phyloP scores from a whole-genome alignment of 1,140 invertebrate species.

The Caligus rogercresseyi region DNA sequence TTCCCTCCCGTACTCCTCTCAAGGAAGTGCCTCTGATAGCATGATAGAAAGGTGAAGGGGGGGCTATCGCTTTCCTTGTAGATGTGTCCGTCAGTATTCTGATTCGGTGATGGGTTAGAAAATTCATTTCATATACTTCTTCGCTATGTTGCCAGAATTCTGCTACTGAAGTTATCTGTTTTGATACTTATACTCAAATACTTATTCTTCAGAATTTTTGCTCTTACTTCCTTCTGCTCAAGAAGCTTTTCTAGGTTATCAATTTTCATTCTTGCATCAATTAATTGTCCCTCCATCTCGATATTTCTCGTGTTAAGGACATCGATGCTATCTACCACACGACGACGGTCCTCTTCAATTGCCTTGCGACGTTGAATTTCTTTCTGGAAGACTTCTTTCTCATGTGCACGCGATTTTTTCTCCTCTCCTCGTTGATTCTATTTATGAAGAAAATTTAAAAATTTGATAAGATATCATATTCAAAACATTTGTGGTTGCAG shows the following conservation, averaged over 20 bases:
- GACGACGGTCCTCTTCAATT: neutral
- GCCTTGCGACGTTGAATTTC: neutral
- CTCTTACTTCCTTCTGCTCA: neutral
- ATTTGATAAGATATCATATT: neutral
- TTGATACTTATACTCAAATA: too few species aligned
- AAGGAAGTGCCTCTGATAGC: too few species aligned
- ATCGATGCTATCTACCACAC: neutral
- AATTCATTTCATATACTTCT: too few species aligned
- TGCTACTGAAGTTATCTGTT: too few species aligned
- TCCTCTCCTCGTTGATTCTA: neutral
- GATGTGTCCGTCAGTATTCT: too few species aligned
- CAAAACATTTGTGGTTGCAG: too few species aligned
- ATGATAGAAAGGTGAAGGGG: too few species aligned
- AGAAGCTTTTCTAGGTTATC: neutral
- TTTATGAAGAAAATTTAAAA: neutral
- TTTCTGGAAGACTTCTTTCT: neutral
- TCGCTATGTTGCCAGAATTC: too few species aligned
- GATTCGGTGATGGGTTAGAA: too few species aligned
- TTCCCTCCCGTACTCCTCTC: too few species aligned
- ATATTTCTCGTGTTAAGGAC: neutral
- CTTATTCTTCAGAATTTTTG: too few species aligned
- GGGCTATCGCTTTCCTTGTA: too few species aligned
- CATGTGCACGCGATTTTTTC: neutral
- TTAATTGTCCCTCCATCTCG: neutral
- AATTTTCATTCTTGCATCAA: neutral